Evolutionary conservation across 2,888 invertebrate species (phyloP).

Genomic region (Watsonalla binaria): DNA sequence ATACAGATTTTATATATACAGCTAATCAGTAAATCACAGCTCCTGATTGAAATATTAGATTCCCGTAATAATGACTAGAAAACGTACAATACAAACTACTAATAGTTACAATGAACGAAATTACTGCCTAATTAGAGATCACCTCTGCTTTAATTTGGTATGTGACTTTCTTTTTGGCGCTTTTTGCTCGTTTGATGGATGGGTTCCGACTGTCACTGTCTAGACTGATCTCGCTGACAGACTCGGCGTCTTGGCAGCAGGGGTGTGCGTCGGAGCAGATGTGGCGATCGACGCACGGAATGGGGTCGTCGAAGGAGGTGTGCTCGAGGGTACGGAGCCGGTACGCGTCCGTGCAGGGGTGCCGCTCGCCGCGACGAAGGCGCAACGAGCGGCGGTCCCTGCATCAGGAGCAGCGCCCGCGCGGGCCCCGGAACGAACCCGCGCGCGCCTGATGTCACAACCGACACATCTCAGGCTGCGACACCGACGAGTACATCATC

Average conservation of each 20-base stretch:
- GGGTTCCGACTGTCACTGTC: constrained; percentile 66
- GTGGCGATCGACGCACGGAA: constrained; percentile 52
- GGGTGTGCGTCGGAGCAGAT: constrained; percentile 40
- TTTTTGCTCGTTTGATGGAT: constrained; percentile 42
- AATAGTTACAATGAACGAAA: constrained; percentile 15
- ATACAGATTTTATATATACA: constrained; percentile 45
- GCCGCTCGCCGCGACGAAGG: constrained; percentile 45
- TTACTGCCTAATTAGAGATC: constrained; percentile 37
- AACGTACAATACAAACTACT: constrained; percentile 10
- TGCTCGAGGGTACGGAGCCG: constrained; percentile 53
- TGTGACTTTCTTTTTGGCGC: constrained; percentile 56
- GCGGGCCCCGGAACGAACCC: constrained; percentile 55
- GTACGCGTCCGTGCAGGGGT: constrained; percentile 37
- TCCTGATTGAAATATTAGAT: constrained; percentile 54
- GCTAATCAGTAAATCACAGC: constrained; percentile 72
- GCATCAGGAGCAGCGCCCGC: constrained; percentile 67
- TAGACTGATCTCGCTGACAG: constrained; percentile 62
- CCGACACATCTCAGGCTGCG: constrained; percentile 83
- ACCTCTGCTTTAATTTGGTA: constrained; percentile 67
- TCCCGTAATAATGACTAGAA: constrained; percentile 25
- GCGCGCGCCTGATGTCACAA: constrained; percentile 81
- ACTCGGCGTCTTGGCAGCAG: constrained; percentile 58
- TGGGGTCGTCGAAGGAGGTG: constrained; percentile 54
- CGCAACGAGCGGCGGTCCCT: constrained; percentile 57
- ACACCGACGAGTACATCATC: constrained; percentile 81